Evolutionary conservation across 2,888 invertebrate species (phyloP), one percentile per base, ranked within the genome.

Genomic region (Hydrotaea diabolus): DNA sequence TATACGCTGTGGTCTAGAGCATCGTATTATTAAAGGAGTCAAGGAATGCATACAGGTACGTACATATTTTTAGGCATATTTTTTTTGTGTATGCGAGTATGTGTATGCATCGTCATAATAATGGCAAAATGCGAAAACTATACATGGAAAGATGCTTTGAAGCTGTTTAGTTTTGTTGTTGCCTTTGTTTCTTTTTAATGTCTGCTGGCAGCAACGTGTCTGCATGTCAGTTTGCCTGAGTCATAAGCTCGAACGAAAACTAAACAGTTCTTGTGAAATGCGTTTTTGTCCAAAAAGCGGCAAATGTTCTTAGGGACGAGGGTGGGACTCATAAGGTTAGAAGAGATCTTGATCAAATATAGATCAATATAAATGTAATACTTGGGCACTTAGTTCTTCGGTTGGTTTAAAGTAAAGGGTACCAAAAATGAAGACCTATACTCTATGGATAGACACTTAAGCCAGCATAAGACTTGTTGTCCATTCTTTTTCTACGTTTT

Each of bases 1-100:
- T 15, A 94, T 94, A 72, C 93, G 95, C 31, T 93, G 94, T 59
- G 93, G 93, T 86, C 92, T 97, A 90, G 96, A 96, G 90, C 91
- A 93, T 80, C 93, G 95, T 66, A 96, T 97, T 77, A 92, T 94
- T 82, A 90, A 92, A 15, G 94, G 95, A 19, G 95, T 95, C 49
- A 89, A 93, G 72, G 95, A 95, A 91, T 93, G 95, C 79, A 89
- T 96, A 75, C 91, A 94, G 90, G 91, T 92, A 86, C 86, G 88
- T 85, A 36, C 15, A 15, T 17, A 53, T 9, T 0, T 7, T 2
- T 31, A 31, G 3, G 31, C 31, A 31, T 31, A 31, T 31, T 31
- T 31, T 31, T n/a, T n/a, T n/a, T n/a, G 36, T 36, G 36, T 36
- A 36, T 36, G 36, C n/a, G n/a, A 8, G 3, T 36, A 5, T 36